Conservation (phyloP, 1,140 invertebrate genomes). For the Caenorhabditis briggsae region DNA sequence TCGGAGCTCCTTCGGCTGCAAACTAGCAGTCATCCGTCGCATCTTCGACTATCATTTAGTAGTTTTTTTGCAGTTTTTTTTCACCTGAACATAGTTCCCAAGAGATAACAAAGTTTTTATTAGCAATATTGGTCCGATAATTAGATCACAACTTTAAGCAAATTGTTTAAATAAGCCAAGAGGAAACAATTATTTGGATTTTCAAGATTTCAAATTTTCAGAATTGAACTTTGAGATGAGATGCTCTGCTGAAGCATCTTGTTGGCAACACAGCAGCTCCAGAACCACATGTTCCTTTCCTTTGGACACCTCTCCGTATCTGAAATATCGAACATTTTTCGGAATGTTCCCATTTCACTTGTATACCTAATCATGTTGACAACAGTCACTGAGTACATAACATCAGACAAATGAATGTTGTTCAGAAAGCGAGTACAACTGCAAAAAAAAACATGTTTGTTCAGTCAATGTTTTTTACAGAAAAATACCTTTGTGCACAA, state of each 20-base stretch:
- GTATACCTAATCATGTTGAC: constrained; percentile 16
- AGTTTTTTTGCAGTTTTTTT: too few species aligned
- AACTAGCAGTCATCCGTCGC: too few species aligned
- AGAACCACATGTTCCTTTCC: constrained; percentile 56
- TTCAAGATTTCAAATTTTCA: constrained; percentile 48
- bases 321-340: background rate
- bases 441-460: constrained; percentile 28
- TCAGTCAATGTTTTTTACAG: background rate
- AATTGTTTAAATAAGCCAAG: background rate
- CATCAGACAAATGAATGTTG: constrained; percentile 65
- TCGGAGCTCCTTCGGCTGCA: too few species aligned
- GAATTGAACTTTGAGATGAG: constrained; percentile 50
- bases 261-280: constrained; percentile 50
- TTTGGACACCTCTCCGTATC: constrained; percentile 11
- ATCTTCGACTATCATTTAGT: too few species aligned
- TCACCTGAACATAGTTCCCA: too few species aligned
- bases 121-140: background rate
- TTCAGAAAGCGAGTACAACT: constrained; percentile 65
- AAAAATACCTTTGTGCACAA: constrained; percentile 59
- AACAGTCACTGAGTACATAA: constrained; percentile 57
- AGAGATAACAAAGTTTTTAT: background rate
- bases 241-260: constrained; percentile 39
- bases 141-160: constrained; percentile 26
- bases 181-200: background rate
- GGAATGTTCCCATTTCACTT: background rate